Conservation (phyloP, 2,113 vertebrate genomes). For the Dicrurus megarhynchus region DNA sequence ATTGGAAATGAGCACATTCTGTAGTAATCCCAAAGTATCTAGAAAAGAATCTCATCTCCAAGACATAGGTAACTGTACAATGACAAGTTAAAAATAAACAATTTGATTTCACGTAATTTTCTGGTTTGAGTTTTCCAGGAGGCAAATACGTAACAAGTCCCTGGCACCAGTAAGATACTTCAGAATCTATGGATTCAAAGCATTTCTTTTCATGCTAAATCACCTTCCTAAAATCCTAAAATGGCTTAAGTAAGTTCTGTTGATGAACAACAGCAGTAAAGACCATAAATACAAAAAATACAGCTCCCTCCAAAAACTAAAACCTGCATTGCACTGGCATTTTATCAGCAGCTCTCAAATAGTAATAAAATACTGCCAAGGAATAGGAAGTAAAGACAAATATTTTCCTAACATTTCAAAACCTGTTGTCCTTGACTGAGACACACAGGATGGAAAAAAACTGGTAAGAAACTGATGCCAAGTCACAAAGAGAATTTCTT, state of each 20-base stretch:
- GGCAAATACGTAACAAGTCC: neutral
- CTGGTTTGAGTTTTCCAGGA: neutral
- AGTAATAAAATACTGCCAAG: neutral
- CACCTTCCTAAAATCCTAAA: neutral
- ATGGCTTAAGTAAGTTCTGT: neutral
- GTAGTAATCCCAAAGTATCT: neutral
- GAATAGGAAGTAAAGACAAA: neutral
- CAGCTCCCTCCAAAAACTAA: neutral
- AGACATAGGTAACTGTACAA: neutral
- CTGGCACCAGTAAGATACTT: neutral
- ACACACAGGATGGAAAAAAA: neutral
- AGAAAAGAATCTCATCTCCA: neutral
- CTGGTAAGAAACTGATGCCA: neutral
- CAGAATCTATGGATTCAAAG: neutral
- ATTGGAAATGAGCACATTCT: neutral
- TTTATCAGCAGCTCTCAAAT: neutral
- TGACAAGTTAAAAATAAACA: neutral
- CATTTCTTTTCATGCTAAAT: neutral
- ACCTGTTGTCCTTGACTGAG: neutral
- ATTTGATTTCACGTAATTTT: neutral
- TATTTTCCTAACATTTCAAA: slow-evolving; percentile 45
- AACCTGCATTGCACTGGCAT: neutral
- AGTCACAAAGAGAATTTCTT: neutral
- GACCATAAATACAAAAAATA: neutral
- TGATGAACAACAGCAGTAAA: neutral